Percentiles rank a stretch among this genome's conserved stretches.
These are phyloP conservation scores for Machaerirhynchus nigripectus DNA, from an alignment of 2,113 vertebrate genomes.

Conservation along the genomic window DNA sequence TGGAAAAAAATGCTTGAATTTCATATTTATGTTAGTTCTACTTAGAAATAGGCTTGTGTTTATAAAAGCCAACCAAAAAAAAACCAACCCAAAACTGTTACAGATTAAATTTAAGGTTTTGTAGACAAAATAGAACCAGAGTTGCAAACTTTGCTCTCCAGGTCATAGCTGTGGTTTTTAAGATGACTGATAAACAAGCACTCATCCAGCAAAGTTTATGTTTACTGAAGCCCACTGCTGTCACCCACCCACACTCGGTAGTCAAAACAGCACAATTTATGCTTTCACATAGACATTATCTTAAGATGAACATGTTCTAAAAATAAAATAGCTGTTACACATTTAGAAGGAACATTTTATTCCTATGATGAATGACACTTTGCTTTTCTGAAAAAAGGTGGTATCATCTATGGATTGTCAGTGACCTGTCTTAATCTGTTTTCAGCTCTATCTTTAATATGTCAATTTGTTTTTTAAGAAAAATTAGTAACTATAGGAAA, in stretches of 20 bases:
- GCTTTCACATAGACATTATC: not conserved
- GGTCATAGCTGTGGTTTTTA: not conserved
- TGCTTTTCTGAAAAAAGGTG: not conserved
- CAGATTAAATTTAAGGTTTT: not conserved
- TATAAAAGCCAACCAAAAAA: not conserved
- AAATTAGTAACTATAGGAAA: not conserved
- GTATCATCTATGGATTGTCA: not conserved
- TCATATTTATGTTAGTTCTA: not conserved
- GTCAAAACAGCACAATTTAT: not conserved
- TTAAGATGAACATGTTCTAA: not conserved
- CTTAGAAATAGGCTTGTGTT: not conserved
- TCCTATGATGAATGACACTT: not conserved
- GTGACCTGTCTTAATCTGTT: not conserved
- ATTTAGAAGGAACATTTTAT: not conserved
- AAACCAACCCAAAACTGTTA: not conserved
- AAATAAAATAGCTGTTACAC: not conserved
- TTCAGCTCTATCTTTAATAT: not conserved
- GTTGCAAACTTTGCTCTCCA: not conserved
- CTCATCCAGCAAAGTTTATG: not conserved
- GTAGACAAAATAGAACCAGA: not conserved
- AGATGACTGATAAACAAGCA: not conserved
- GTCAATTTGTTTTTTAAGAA: not conserved
- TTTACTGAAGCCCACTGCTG: not conserved
- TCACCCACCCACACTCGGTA: fast-evolving
- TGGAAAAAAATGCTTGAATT: not conserved